A percentile compares a stretch with the other conserved stretches of the same genome.
Conservation (phyloP, 1,140 invertebrate species). For the Spodoptera frugiperda region DNA sequence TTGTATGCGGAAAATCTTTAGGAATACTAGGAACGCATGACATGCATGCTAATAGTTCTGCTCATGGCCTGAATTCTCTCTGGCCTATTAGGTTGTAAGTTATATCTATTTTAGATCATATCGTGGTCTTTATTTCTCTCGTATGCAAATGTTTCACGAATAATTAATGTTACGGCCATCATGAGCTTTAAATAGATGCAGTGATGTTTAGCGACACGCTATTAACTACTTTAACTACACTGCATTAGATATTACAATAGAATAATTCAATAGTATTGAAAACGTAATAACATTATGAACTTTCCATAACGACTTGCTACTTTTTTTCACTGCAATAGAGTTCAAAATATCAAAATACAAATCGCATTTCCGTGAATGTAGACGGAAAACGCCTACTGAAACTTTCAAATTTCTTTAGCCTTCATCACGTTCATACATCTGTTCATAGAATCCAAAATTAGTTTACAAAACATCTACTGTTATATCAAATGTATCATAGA, state of each 20-base stretch:
- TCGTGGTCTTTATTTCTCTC: neutral
- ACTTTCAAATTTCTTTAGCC: too few relatives aligned
- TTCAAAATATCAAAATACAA: too few relatives aligned
- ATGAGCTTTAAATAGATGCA: conserved; percentile 38
- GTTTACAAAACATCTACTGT: too few relatives aligned
- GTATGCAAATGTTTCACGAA: conserved; percentile 4
- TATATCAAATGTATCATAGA: neutral
- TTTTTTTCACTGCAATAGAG: too few relatives aligned
- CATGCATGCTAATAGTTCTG: neutral
- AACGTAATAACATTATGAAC: too few relatives aligned
- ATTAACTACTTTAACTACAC: neutral
- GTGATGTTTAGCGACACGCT: conserved; percentile 24
- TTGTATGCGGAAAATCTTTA: neutral
- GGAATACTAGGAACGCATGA: neutral
- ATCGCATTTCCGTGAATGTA: too few relatives aligned
- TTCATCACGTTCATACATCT: too few relatives aligned
- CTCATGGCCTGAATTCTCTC: conserved; percentile 5
- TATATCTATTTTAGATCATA: neutral
- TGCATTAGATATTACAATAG: too few relatives aligned
- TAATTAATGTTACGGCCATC: conserved; percentile 24
- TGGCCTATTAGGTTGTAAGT: conserved; percentile 2
- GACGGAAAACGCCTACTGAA: too few relatives aligned
- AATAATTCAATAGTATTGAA: too few relatives aligned
- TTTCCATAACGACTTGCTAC: too few relatives aligned
- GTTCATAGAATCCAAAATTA: too few relatives aligned